Evolutionary conservation across 2,888 invertebrate genomes (phyloP), one percentile per base, ranked within the genome.

Genomic region (Sturmia bella): DNA sequence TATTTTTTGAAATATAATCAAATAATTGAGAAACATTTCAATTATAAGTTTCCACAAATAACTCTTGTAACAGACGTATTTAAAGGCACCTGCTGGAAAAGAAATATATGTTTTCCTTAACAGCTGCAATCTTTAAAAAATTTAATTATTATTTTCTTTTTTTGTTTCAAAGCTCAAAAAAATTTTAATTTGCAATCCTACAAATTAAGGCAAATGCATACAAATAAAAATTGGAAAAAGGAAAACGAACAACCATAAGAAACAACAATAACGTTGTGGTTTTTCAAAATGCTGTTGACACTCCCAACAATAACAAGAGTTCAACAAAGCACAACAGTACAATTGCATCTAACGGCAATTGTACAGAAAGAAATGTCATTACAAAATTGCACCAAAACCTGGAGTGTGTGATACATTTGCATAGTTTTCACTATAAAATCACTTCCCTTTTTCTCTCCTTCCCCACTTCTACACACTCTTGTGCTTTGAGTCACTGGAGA

Each of bases 201-300:
- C 41, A 61, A 72, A 24, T 52, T 17, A 43, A 19, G 43, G 50
- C 70, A 59, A 59, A 37, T 59, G 48, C 24, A 52, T 61, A 32
- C 52, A 52, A 72, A 73, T 73, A 43, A 39, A 54, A 54, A 52
- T 61, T 32, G 7, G 9, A 32, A 32, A 32, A 32, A 32, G n/a
- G n/a, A n/a, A n/a, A n/a, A n/a, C n/a, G n/a, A 32, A 3, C 32
- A 32, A 32, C 32, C 32, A 32, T 32, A 7, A 5, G 7, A 13
- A 72, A 61, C 12, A 27, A 50, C n/a, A 50, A 72, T 27, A 50
- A 63, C 63, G 21, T 63, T 73, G 73, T 72, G 72, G 72, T 63
- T 17, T 41, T 21, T 52, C 5, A 5, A 63, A n/a, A 37, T 63
- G 43, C 32, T 54, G 43, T 54, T 52, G 52, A 54, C 24, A 19